A percentile compares a stretch with the other conserved stretches of the same genome.
Evolutionary conservation across 2,113 vertebrate species (phyloP).

Genomic region (Microcebus lehilahytsara): DNA sequence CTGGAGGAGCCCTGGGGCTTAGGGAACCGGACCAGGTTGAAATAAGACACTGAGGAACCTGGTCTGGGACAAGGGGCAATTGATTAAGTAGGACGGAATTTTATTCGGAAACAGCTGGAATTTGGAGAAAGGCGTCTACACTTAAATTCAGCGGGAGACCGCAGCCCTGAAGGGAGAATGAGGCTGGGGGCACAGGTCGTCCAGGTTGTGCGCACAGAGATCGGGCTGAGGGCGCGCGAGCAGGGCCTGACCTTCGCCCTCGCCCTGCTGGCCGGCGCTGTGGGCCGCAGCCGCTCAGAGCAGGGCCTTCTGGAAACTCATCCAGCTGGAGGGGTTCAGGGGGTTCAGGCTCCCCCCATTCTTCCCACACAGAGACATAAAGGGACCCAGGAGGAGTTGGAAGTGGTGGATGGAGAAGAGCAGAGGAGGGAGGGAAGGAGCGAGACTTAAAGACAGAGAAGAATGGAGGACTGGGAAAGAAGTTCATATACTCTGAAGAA

Average conservation of each 20-base stretch:
- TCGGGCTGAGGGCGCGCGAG: background rate
- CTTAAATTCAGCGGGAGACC: background rate
- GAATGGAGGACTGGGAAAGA: conserved; percentile 42
- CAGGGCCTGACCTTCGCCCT: background rate
- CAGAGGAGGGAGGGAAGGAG: background rate
- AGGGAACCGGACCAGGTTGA: background rate
- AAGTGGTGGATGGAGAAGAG: background rate
- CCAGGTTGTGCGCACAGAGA: background rate
- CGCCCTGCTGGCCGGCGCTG: background rate
- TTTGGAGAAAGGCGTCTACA: background rate
- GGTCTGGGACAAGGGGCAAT: background rate
- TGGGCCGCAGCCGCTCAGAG: background rate
- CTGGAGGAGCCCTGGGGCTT: background rate
- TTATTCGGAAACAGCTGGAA: conserved; percentile 31
- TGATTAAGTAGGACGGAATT: background rate
- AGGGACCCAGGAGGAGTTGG: background rate
- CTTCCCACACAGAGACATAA: background rate
- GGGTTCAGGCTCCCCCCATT: background rate
- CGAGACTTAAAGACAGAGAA: conserved; percentile 56
- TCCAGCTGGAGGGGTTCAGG: background rate
- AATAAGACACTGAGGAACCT: background rate
- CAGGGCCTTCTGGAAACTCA: background rate
- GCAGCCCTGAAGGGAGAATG: background rate
- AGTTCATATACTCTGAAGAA: conserved; percentile 51
- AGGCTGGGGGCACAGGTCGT: too few species aligned